These are phyloP conservation scores for Drosophila austrosaltans DNA, from an alignment of 2,888 invertebrate species.

Conservation along the genomic window DNA sequence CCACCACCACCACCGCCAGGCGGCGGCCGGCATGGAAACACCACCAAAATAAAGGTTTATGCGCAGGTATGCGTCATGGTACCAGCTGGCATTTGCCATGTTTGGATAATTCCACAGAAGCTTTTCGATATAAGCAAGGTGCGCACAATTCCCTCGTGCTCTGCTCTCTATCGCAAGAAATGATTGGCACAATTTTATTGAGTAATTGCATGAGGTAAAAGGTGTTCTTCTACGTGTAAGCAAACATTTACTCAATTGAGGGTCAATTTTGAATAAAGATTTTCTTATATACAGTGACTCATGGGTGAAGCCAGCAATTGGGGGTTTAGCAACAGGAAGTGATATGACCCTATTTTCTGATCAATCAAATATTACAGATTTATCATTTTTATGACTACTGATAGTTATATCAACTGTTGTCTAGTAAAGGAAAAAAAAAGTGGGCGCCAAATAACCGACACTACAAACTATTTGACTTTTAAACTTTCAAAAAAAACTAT, in stretches of 20 bases:
- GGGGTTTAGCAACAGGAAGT: neutral
- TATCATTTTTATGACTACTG: neutral
- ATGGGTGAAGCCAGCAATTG: neutral
- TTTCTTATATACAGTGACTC: neutral
- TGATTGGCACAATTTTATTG: neutral
- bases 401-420: slow-evolving; percentile 2
- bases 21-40: neutral
- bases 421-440: neutral
- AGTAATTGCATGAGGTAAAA: slow-evolving; percentile 15
- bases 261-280: neutral
- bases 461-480: too few relatives aligned
- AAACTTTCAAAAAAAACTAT: too few relatives aligned
- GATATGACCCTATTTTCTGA: neutral
- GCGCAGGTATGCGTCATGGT: slow-evolving; percentile 73
- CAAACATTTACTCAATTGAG: neutral
- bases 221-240: neutral
- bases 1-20: slow-evolving; percentile 12
- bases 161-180: too few relatives aligned
- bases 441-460: too few relatives aligned
- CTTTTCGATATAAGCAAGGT: slow-evolving; percentile 20
- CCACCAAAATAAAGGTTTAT: slow-evolving; percentile 45
- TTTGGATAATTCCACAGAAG: slow-evolving; percentile 21
- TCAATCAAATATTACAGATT: neutral
- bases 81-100: slow-evolving; percentile 63
- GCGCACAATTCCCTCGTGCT: neutral